Evolutionary conservation across 2,113 vertebrate species (phyloP).

Genomic region (Crypturellus undulatus): DNA sequence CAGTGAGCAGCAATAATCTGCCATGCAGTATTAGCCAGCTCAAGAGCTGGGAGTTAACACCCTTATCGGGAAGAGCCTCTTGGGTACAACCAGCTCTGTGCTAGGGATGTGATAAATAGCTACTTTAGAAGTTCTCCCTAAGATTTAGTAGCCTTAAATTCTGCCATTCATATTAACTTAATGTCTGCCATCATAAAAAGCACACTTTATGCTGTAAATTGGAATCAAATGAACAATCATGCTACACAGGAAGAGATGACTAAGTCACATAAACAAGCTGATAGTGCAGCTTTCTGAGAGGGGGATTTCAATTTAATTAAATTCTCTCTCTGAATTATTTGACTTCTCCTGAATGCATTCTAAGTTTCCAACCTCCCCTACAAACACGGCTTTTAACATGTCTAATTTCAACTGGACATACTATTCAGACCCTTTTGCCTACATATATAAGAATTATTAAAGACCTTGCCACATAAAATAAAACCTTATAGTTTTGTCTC

Average conservation of each 20-base stretch:
- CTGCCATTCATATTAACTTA: conserved; percentile 35
- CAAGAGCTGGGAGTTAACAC: background rate
- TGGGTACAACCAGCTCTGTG: background rate
- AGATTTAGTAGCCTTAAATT: background rate
- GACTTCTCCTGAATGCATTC: conserved; percentile 29
- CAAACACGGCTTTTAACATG: conserved; percentile 8
- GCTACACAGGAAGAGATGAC: conserved; percentile 42
- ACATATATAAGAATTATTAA: conserved; percentile 33
- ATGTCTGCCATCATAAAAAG: background rate
- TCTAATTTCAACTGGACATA: background rate
- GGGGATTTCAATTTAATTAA: background rate
- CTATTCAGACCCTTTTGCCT: background rate
- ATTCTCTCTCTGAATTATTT: background rate
- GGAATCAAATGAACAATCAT: conserved; percentile 54
- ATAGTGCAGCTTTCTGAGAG: background rate
- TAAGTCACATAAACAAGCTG: conserved; percentile 35
- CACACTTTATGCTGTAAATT: conserved; percentile 19
- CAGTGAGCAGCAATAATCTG: background rate
- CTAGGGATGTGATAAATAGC: background rate
- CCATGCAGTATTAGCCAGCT: background rate
- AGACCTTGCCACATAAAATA: conserved; percentile 7
- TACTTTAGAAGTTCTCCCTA: background rate
- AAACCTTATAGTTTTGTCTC: no score
- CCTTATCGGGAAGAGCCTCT: background rate
- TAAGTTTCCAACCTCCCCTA: background rate